Evolutionary conservation across 2,113 vertebrate species (phyloP), one percentile per base, ranked within the genome.

Genomic region (Mus spicilegus): DNA sequence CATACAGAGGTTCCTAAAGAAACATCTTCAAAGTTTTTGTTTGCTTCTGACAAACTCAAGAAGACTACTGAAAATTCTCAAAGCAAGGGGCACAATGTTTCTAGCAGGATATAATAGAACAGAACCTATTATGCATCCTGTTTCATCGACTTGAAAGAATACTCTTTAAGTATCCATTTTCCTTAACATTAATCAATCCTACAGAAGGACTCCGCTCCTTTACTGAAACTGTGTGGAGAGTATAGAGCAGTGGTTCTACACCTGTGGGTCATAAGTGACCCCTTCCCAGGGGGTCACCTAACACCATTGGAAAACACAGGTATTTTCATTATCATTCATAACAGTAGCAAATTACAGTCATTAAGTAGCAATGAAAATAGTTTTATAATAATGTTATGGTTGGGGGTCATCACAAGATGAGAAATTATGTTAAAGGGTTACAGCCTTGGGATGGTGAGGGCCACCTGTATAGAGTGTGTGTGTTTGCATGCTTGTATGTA

Each of bases 71-170:
- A 73, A 94, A 94, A 93, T 33, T 94, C 36, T 65, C 86, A 96
- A 95, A 93, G 63, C 63, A 96, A 94, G 42, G 76, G 76, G 24
- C 51, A 94, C 65, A 75, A 73, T 85, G 65, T 89, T 89, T 87
- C 78, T 36, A 86, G 56, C 56, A 91, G 56, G 63, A 87, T 73
- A 81, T 8, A 33, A 73, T n/a, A 94, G 86, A 90, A 90, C 5
- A 87, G 56, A 96, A 54, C 75, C 76, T 90, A 87, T 90, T 90
- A 77, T 46, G 36, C 78, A 89, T 87, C 85, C 80, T 93, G 80
- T 88, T 94, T 96, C 92, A 42, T 82, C 97, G 84, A 51, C 4
- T 67, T 88, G 1, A 94, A 94, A 93, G 95, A 91, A 95, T 95
- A 65, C 76, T 42, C 73, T 70, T 89, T 89, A 94, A 56, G 5